Evolutionary conservation across 2,113 vertebrate species (phyloP), one percentile per base, ranked within the genome.

Genomic region (Neolamprologus tretocephalus): DNA sequence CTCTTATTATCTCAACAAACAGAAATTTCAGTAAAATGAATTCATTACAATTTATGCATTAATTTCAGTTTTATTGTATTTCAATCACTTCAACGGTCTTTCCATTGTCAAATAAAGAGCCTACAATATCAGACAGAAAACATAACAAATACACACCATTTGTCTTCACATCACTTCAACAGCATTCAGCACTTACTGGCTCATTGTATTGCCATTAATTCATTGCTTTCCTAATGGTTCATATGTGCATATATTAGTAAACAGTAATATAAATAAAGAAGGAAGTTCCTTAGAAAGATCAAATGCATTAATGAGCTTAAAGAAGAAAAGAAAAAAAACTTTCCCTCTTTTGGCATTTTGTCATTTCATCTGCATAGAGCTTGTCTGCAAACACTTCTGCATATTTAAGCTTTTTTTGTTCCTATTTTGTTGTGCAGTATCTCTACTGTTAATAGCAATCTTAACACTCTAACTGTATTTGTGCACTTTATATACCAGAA

Each of bases 171-270:
- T 63, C 4, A 63, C 58, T 63, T 63, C 58, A 63, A 7, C 17
- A 35, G 0, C 17, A 63, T 35, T 63, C 58, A 63, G 58, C 1
- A 0, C 0, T n/a, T n/a, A n/a, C 58, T 35, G 58, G 31, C 3
- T n/a, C 31, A 35, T 63, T 35, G 2, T 0, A 63, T 35, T 35
- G 17, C 0, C 17, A 63, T 63, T 63, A 63, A 35, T 35, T 63
- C 9, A 63, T 35, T 63, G 31, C 17, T 63, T 63, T 35, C 9
- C 17, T 63, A 12, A 0, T 63, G 58, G 6, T 63, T 63, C 58
- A 63, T 35, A 63, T 63, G 6, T 0, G 31, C 31, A 63, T 0
- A 35, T 63, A 63, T 63, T 35, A 63, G 58, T 4, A 63, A 63
- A 63, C 9, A 63, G 58, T n/a, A 63, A 63, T 63, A 63, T 35